These are phyloP conservation scores for Tupaia chinensis DNA, from an alignment of 2,113 vertebrate species.

Conservation along the genomic window DNA sequence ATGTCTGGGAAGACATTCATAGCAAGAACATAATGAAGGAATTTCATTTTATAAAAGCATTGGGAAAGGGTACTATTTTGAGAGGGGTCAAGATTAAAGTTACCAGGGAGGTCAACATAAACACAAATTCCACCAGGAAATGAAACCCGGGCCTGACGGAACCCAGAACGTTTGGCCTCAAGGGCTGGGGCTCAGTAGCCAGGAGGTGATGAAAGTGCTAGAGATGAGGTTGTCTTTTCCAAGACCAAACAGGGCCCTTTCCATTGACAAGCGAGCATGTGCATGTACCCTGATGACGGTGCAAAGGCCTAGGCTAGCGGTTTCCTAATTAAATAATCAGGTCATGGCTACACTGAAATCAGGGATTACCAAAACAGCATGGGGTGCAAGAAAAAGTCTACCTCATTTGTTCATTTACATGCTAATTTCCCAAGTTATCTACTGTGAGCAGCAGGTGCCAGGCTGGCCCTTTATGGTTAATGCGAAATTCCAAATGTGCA, in stretches of 20 bases:
- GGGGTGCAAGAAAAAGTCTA: neutral
- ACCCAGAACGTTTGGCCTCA: accelerated
- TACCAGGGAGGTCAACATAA: neutral
- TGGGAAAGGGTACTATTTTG: neutral
- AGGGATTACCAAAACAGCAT: neutral
- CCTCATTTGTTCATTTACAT: neutral
- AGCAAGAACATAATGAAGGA: neutral
- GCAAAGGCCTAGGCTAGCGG: neutral
- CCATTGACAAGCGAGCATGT: neutral
- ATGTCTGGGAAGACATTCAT: conserved; percentile 6
- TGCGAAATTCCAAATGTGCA: neutral
- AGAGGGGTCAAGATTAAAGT: conserved; percentile 23
- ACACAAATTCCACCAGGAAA: neutral
- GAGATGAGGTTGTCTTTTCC: neutral
- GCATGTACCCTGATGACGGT: neutral
- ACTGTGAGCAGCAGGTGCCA: accelerated
- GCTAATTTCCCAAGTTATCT: neutral
- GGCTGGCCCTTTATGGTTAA: neutral
- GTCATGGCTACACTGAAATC: neutral
- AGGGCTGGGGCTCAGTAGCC: neutral
- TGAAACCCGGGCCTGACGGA: neutral
- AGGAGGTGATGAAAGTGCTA: neutral
- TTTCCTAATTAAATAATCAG: neutral
- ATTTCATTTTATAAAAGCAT: neutral
- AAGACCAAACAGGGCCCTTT: accelerated